These are phyloP conservation scores for Leptopilina boulardi DNA, from an alignment of 1,140 invertebrate species.

Conservation along the genomic window DNA sequence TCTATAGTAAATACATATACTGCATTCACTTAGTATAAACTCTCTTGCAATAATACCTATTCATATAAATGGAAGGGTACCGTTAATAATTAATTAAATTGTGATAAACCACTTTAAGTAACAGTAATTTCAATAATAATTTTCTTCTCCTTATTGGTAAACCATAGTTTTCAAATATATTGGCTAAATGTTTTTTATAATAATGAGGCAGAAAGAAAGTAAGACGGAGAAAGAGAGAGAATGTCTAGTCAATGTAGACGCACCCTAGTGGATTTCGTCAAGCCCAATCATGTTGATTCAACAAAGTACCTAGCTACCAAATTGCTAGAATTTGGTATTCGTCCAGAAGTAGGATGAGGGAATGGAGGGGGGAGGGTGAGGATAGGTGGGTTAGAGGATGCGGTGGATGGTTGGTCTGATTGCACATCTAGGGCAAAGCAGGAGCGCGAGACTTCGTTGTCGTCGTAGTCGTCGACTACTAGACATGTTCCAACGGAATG, in stretches of 20 bases:
- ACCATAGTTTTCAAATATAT: not conserved
- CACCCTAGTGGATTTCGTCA: constrained; percentile 64
- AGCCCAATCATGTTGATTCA: constrained; percentile 77
- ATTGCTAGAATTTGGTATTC: constrained; percentile 77
- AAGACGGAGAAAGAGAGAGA: constrained; percentile 39
- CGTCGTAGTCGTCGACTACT: constrained; percentile 59
- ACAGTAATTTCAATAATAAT: not conserved
- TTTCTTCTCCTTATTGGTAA: not conserved
- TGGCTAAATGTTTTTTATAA: too few species aligned
- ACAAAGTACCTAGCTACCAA: constrained; percentile 76
- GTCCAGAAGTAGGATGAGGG: constrained; percentile 68
- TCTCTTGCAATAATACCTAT: not conserved
- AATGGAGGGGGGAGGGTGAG: constrained; percentile 44
- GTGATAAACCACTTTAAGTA: not conserved
- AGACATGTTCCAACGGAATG: constrained; percentile 71
- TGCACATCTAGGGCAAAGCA: constrained; percentile 76
- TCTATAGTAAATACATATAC: not conserved
- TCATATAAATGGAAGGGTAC: not conserved
- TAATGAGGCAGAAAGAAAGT: constrained; percentile 29
- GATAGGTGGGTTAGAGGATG: constrained; percentile 54
- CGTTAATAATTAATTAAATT: constrained; percentile 10
- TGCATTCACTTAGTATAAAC: not conserved
- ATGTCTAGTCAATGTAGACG: constrained; percentile 28
- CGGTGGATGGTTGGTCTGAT: constrained; percentile 69
- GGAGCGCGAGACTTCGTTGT: constrained; percentile 64